Evolutionary conservation across 2,888 invertebrate species (phyloP), one percentile per base, ranked within the genome.

Genomic region (Scaptomyza caliginosa): DNA sequence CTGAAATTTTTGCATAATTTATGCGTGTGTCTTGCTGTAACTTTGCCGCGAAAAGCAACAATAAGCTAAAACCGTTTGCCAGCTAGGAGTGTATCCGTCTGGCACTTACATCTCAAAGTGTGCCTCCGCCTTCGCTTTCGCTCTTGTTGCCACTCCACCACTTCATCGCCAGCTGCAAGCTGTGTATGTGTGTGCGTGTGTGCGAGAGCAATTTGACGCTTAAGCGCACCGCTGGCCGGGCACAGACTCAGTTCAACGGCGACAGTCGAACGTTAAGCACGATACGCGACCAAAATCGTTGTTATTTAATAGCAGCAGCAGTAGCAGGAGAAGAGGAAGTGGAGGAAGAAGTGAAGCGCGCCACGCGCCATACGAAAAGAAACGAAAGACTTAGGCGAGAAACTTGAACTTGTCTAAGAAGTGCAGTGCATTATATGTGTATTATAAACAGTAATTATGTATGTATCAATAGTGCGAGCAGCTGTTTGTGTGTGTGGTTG

Each of bases 211-310:
- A 85, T 89, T 89, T 88, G 81, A 87, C 85, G 88, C 89, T 83
- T 82, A 87, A 89, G 75, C 87, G 81, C 74, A 66, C 56, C 52
- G 80, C 50, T 68, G 71, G 71, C 77, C 80, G 76, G 86, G 71
- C 71, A 60, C 86, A 87, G 89, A 83, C 77, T 90, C 90, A 90
- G 90, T 90, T 82, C 81, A 77, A 84, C 81, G 83, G 78, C 86
- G 88, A 89, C 90, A 80, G 87, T 81, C 86, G 77, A 84, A 86
- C 89, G 86, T 60, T 81, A 79, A 87, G 80, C 88, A 90, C 83
- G 76, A 82, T 64, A 45, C 38, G 34, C 34, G 34, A 34, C 2
- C 16, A 34, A 50, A 30, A 8, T 8, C 68, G 52, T 56, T 56
- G 40, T 43, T 67, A 48, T 64, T n/a, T n/a, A n/a, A 57, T 66